Evolutionary conservation across 2,113 vertebrate genomes (phyloP).

Genomic region (Morone saxatilis): DNA sequence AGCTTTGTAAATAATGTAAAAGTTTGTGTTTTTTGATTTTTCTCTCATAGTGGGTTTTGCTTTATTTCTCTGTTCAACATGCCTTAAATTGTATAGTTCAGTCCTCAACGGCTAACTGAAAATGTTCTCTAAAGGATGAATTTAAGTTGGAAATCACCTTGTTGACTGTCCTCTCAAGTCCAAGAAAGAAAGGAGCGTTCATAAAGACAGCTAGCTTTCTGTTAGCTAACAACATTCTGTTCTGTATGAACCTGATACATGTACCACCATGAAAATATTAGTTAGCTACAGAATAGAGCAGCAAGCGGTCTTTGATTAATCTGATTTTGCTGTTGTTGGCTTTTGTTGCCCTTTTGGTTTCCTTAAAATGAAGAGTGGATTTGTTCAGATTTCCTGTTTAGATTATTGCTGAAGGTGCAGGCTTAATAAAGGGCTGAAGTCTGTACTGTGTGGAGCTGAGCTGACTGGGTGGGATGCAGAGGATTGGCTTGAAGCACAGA

Average conservation of each 20-base stretch:
- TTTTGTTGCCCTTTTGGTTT: conserved; percentile 67
- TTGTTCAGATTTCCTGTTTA: conserved; percentile 66
- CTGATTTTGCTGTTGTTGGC: conserved; percentile 63
- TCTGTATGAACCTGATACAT: conserved; percentile 39
- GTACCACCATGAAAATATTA: conserved; percentile 48
- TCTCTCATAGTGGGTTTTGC: conserved; percentile 66
- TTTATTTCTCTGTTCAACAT: conserved; percentile 80
- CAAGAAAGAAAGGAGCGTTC: conserved; percentile 34
- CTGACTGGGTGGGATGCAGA: conserved; percentile 46
- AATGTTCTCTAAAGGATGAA: conserved; percentile 46
- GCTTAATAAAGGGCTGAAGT: conserved; percentile 58
- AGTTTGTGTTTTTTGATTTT: conserved; percentile 62
- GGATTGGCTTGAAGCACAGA: not conserved
- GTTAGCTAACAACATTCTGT: conserved; percentile 21
- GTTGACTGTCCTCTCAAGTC: conserved; percentile 48
- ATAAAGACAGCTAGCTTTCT: conserved; percentile 42
- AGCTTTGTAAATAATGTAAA: conserved; percentile 84
- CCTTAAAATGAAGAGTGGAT: conserved; percentile 64
- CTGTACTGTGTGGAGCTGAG: conserved; percentile 73
- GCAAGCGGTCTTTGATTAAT: conserved; percentile 32
- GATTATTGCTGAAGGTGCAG: conserved; percentile 64
- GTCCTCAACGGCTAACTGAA: conserved; percentile 70
- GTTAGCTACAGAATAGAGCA: conserved; percentile 57
- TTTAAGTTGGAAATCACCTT: conserved; percentile 67
- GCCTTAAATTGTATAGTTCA: conserved; percentile 86